Base-by-base conservation (phyloP, 1,140 invertebrate species). In the Bemisia tabaci region DNA sequence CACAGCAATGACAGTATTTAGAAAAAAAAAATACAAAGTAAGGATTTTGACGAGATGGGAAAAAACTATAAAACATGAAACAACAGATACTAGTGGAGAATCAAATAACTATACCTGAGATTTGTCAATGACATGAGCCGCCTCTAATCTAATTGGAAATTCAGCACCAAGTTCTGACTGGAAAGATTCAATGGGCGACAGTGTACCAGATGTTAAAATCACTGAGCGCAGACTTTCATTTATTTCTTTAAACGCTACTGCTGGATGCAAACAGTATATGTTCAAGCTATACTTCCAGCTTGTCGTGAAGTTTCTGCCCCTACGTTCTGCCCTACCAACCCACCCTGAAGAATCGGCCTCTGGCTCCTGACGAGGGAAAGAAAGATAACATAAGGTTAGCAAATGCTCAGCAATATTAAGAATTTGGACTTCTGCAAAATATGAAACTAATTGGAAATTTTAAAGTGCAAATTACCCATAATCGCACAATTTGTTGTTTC, bases 181-280 rank as follows among this genome's bases (percentile, higher is more conserved):
- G 59, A 98, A 85, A 2, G 93, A 90, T 71, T 87, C 85, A 1
- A 98, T 77, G 1, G 97, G 97, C 11, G 94, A 91, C 61, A 99
- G 79, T 1, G 97, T 99, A 63, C 97, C 97, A 81, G 94, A 97
- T 1, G 96, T 97, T 60, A 99, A 79, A 67, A 99, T 91, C 12
- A 98, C 82, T 72, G 85, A 91, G 66, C 88, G 87, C 23, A 93
- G 84, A 66, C 89, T 87, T 72, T 88, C 83, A 58, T 86, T 82
- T 26, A 90, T 74, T 62, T 73, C 92, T 85, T 71, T 89, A 84
- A 89, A 97, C 92, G 39, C 91, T 87, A 81, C 92, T 90, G 91
- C 91, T 11, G 95, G 92, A 81, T 90, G 94, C 68, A 98, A 95
- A 79, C 95, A 98, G 94, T 94, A 97, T 75, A 93, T 97, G 76